Percentiles rank a stretch among this genome's conserved stretches.
These are phyloP conservation scores for Phoebastria nigripes DNA, from an alignment of 2,797 vertebrate genomes.

Conservation along the genomic window DNA sequence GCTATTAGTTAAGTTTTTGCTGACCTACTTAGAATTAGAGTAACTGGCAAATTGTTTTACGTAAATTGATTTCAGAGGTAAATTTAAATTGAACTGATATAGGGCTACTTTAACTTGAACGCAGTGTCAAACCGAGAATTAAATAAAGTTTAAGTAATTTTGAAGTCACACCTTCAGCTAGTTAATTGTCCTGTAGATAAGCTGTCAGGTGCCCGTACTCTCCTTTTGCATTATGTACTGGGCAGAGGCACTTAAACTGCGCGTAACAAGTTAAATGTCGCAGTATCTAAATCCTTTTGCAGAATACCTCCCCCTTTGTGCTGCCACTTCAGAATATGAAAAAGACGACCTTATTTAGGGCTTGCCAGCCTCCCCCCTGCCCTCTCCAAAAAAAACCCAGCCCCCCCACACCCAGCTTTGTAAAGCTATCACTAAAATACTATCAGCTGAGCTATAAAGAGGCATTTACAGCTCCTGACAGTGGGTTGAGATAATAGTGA, in stretches of 20 bases:
- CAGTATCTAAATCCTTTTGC: background rate
- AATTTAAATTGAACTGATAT: background rate
- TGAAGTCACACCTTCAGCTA: background rate
- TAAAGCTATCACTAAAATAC: background rate
- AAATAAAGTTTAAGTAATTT: background rate
- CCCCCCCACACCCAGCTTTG: background rate
- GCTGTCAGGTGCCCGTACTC: background rate
- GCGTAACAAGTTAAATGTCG: background rate
- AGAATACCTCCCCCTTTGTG: background rate
- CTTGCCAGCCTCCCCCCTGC: background rate
- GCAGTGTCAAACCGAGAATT: background rate
- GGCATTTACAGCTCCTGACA: background rate
- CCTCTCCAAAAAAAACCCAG: background rate
- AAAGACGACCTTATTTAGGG: background rate
- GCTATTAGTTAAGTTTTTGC: background rate
- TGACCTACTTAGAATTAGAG: background rate
- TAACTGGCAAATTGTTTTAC: background rate
- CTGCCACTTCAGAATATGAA: background rate
- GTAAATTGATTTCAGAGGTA: background rate
- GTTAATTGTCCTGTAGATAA: background rate
- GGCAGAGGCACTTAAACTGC: background rate
- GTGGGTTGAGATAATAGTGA: background rate
- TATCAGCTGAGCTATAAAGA: background rate
- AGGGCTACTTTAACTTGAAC: background rate
- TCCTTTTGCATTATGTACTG: background rate